Evolutionary conservation across 1,140 invertebrate species (phyloP).

Genomic region (Zaprionus nigranus): DNA sequence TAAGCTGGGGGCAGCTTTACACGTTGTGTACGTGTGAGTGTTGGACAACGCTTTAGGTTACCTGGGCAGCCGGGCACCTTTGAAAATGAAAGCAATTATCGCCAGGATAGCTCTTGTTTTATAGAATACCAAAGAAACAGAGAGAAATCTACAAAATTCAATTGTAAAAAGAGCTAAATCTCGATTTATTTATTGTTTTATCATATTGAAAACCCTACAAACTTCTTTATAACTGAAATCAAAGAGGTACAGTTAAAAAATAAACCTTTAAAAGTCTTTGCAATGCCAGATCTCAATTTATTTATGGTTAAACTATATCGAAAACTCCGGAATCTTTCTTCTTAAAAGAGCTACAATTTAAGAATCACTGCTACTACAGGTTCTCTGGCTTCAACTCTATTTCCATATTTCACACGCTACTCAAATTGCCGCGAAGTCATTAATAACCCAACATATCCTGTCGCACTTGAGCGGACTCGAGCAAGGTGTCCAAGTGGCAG

Average conservation of each 20-base stretch:
- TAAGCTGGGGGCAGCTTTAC: conserved; percentile 38
- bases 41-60: conserved; percentile 54
- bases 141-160: conserved; percentile 12
- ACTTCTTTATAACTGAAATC: no score
- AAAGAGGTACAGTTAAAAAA: background rate
- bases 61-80: conserved; percentile 53
- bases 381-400: background rate
- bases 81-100: conserved; percentile 67
- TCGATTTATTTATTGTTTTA: background rate
- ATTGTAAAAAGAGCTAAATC: background rate
- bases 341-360: background rate
- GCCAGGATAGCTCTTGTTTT: background rate
- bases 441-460: conserved; percentile 48
- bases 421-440: conserved; percentile 42
- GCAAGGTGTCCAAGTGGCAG: conserved; percentile 43
- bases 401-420: conserved; percentile 54
- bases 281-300: no score
- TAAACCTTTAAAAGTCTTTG: background rate
- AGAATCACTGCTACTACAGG: background rate
- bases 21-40: conserved; percentile 23
- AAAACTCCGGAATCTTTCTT: background rate
- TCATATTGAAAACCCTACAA: no score
- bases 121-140: background rate
- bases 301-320: no score
- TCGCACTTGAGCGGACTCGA: conserved; percentile 20